A percentile compares a stretch with the other conserved stretches of the same genome.
Conservation (phyloP, 2,113 vertebrate species). For the Sebastes schlegelii region DNA sequence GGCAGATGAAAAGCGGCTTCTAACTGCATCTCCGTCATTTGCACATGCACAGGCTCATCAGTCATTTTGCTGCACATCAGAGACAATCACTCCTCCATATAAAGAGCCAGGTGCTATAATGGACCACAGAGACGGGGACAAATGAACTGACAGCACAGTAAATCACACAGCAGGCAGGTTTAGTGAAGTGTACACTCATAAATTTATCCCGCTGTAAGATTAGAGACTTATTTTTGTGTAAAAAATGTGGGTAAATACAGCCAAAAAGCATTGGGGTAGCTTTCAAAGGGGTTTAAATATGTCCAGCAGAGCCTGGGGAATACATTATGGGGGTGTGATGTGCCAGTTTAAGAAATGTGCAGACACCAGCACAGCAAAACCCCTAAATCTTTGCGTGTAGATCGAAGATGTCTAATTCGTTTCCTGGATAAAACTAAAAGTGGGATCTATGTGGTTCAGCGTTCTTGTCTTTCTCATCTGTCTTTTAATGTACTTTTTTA, state of each 20-base stretch:
- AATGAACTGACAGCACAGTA: conserved; percentile 30
- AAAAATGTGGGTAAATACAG: neutral
- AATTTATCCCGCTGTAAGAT: conserved; percentile 20
- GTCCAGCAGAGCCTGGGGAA: conserved; percentile 42
- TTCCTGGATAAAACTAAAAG: conserved; percentile 40
- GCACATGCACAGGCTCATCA: conserved; percentile 40
- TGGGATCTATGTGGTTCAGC: conserved; percentile 33
- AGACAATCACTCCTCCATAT: conserved; percentile 52
- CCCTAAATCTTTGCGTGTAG: conserved; percentile 21
- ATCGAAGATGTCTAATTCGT: conserved; percentile 37
- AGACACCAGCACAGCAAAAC: conserved; percentile 38
- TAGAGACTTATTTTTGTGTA: neutral
- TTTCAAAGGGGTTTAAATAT: conserved; percentile 2
- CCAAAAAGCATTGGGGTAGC: neutral
- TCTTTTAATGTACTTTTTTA: conserved; percentile 58
- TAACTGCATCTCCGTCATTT: conserved; percentile 48
- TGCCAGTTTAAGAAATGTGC: conserved; percentile 44
- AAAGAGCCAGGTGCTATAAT: conserved; percentile 52
- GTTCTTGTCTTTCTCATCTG: conserved; percentile 23
- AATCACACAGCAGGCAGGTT: conserved; percentile 43
- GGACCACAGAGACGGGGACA: conserved; percentile 32
- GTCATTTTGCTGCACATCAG: conserved; percentile 56
- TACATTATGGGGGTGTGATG: conserved; percentile 52
- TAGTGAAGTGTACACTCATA: conserved; percentile 6
- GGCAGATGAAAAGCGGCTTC: conserved; percentile 20